Evolutionary conservation across 92 coral and sea anemone genomes (phyloP).

Genomic region (Paragorgia papillata): DNA sequence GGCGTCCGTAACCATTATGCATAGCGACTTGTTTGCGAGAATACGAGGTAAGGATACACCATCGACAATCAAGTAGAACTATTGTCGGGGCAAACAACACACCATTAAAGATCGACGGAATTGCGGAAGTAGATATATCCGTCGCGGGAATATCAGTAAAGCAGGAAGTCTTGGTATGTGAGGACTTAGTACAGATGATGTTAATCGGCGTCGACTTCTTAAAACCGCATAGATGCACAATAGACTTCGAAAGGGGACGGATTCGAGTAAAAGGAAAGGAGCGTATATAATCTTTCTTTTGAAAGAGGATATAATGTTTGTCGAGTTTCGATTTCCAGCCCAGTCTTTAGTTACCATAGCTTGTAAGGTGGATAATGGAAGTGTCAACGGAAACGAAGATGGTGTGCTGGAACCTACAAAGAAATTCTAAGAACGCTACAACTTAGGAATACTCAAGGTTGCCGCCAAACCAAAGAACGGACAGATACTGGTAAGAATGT

Average conservation of each 20-base stretch:
- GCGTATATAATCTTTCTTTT: not conserved
- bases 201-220: constrained; percentile 37
- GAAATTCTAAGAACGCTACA: not conserved
- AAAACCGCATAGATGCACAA: constrained; percentile 30
- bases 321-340: constrained; percentile 37
- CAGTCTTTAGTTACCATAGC: constrained; percentile 21
- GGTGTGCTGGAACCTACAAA: constrained; percentile 35
- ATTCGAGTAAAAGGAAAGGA: constrained; percentile 24
- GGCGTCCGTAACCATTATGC: constrained; percentile 48
- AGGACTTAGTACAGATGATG: constrained; percentile 38
- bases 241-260: constrained; percentile 26
- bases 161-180: constrained; percentile 38
- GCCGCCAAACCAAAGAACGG: constrained; percentile 31
- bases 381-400: not conserved
- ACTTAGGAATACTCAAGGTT: constrained; percentile 42
- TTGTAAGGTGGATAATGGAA: constrained; percentile 40
- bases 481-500: constrained; percentile 45
- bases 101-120: constrained; percentile 28
- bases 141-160: constrained; percentile 10
- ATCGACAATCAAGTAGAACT: not conserved
- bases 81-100: constrained; percentile 41
- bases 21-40: constrained; percentile 31
- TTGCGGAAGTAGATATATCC: too few relatives aligned
- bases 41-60: constrained; percentile 24
- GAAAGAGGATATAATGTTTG: constrained; percentile 23